These are phyloP conservation scores for Pogonognathellus flavescens DNA, from an alignment of 1,140 invertebrate genomes.

Conservation along the genomic window DNA sequence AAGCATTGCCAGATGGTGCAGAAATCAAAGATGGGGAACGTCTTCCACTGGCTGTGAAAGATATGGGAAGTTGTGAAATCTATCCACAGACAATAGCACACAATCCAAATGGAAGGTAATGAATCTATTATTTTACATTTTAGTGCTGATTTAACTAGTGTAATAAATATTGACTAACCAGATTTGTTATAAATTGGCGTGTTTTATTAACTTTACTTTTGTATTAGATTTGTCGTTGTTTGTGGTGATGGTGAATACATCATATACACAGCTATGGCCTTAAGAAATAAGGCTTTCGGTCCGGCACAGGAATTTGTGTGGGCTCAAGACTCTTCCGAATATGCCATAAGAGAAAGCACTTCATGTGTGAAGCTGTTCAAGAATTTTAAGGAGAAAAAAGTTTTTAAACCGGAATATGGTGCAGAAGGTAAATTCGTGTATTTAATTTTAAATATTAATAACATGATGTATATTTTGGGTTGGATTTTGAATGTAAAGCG, in stretches of 20 bases:
- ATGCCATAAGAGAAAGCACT: constrained; percentile 89
- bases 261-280: constrained; percentile 98
- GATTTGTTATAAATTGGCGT: background rate
- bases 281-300: constrained; percentile 98
- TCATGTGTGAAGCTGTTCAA: constrained; percentile 95
- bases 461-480: no score
- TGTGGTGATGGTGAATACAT: constrained; percentile 99
- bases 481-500: no score
- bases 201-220: constrained; percentile 49
- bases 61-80: constrained; percentile 99
- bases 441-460: background rate
- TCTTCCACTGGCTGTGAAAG: constrained; percentile 93
- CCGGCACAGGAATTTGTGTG: constrained; percentile 99
- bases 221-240: constrained; percentile 91
- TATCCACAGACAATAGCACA: constrained; percentile 99
- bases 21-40: constrained; percentile 93
- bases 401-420: constrained; percentile 95
- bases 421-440: constrained; percentile 80
- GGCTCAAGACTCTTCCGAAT: constrained; percentile 97
- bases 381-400: constrained; percentile 97
- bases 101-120: constrained; percentile 94
- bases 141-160: no score
- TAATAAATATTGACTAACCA: no score
- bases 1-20: constrained; percentile 77
- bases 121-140: no score